Percentiles rank a stretch among this genome's conserved stretches.
Evolutionary conservation across 2,888 invertebrate species (phyloP).

Genomic region (Branchinecta sandiegonensis): DNA sequence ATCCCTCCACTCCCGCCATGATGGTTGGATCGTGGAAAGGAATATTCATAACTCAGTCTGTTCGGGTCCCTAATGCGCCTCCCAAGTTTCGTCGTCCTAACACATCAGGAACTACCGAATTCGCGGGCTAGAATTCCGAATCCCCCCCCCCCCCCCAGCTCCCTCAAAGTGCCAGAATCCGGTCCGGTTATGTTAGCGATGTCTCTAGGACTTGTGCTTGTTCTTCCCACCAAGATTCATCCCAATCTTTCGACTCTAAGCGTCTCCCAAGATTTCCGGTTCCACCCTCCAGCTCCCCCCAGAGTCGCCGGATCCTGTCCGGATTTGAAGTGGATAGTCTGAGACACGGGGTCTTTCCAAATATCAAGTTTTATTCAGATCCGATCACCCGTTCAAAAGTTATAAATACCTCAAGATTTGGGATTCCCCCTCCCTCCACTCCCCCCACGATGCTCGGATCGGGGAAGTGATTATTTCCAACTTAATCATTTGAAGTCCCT

Average conservation of each 20-base stretch:
- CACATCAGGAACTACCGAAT: too few species aligned
- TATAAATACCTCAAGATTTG: neutral
- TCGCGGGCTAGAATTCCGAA: too few species aligned
- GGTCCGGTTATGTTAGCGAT: neutral
- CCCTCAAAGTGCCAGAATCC: neutral
- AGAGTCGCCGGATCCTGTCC: neutral
- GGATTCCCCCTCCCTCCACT: neutral
- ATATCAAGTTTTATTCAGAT: neutral
- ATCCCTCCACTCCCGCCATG: too few species aligned
- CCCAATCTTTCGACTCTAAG: neutral
- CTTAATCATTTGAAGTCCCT: too few species aligned
- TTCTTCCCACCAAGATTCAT: neutral
- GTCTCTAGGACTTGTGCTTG: too few species aligned
- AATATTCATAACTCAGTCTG: too few species aligned
- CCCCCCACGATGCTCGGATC: too few species aligned
- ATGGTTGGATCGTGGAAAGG: too few species aligned
- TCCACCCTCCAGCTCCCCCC: slow-evolving; percentile 1
- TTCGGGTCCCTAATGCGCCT: too few species aligned
- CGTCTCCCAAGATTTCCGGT: slow-evolving; percentile 10
- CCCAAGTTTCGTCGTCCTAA: too few species aligned
- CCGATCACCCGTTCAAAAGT: neutral
- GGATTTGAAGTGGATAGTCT: neutral
- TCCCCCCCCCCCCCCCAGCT: neutral
- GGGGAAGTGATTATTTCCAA: too few species aligned
- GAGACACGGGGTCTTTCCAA: neutral